A percentile compares a stretch with the other conserved stretches of the same genome.
Evolutionary conservation across 1,140 invertebrate species (phyloP).

Genomic region (Lasaia peninsularis): DNA sequence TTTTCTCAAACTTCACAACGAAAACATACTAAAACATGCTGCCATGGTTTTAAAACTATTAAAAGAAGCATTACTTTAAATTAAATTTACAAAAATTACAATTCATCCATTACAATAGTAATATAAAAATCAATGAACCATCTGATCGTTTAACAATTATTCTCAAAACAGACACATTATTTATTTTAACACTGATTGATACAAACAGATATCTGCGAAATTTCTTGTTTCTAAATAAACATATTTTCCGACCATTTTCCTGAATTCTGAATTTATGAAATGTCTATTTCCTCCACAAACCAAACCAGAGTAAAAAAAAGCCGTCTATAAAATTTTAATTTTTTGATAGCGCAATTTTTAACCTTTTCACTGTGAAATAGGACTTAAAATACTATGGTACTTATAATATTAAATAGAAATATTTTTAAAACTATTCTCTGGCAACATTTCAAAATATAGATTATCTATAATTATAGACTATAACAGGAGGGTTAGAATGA

Average conservation of each 20-base stretch:
- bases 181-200: conserved; percentile 19
- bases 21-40: conserved; percentile 28
- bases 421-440: too few species aligned
- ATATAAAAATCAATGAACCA: background rate
- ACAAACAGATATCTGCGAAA: conserved; percentile 22
- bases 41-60: conserved; percentile 22
- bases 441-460: too few species aligned
- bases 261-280: too few species aligned
- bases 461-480: background rate
- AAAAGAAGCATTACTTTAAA: conserved; percentile 28
- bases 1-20: conserved; percentile 27
- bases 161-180: conserved; percentile 14
- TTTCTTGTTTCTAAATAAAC: conserved; percentile 34
- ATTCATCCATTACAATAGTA: background rate
- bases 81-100: conserved; percentile 28
- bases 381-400: too few species aligned
- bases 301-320: too few species aligned
- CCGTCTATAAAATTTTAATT: too few species aligned
- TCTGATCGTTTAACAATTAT: background rate
- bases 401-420: too few species aligned
- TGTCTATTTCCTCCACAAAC: too few species aligned
- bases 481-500: too few species aligned
- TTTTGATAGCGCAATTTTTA: too few species aligned
- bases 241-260: conserved; percentile 38
- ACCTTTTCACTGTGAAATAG: too few species aligned